phyloP scores from a whole-genome alignment of 2,888 invertebrate genomes.

The Aspidiotus destructor region DNA sequence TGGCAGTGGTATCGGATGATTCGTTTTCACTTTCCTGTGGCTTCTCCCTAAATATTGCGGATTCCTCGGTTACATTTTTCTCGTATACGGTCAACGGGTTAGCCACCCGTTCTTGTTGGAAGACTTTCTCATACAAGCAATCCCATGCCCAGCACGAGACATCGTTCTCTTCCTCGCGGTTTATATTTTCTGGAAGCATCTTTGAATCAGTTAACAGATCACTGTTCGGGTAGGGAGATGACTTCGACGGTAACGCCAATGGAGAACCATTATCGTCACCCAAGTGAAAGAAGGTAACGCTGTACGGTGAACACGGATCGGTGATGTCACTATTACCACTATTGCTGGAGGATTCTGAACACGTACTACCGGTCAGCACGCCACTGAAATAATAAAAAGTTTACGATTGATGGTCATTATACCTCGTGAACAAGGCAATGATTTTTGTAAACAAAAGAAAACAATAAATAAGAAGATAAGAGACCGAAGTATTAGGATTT shows the following conservation, averaged over 20 bases:
- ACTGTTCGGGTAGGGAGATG: neutral
- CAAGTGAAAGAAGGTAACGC: neutral
- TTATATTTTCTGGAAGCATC: slow-evolving; percentile 2
- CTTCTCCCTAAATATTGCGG: neutral
- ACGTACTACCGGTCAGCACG: slow-evolving; percentile 6
- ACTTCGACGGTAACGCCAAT: neutral
- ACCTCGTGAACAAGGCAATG: too few species aligned
- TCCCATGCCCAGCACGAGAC: neutral
- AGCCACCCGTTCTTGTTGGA: neutral
- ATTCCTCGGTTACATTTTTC: neutral
- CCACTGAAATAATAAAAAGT: neutral
- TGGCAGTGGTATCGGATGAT: slow-evolving; percentile 15
- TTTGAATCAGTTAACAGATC: slow-evolving; percentile 1
- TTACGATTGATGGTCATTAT: too few species aligned
- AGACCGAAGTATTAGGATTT: too few species aligned
- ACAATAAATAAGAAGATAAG: too few species aligned
- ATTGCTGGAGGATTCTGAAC: slow-evolving; percentile 4
- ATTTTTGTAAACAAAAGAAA: too few species aligned
- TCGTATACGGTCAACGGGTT: neutral
- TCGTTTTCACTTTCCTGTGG: neutral
- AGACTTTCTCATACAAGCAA: neutral
- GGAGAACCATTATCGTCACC: slow-evolving; percentile 1
- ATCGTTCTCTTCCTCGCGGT: neutral
- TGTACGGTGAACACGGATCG: slow-evolving; percentile 4
- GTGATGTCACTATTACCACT: slow-evolving; percentile 2